Conservation (phyloP, 2,888 invertebrate genomes). For the Onchidella celtica region DNA sequence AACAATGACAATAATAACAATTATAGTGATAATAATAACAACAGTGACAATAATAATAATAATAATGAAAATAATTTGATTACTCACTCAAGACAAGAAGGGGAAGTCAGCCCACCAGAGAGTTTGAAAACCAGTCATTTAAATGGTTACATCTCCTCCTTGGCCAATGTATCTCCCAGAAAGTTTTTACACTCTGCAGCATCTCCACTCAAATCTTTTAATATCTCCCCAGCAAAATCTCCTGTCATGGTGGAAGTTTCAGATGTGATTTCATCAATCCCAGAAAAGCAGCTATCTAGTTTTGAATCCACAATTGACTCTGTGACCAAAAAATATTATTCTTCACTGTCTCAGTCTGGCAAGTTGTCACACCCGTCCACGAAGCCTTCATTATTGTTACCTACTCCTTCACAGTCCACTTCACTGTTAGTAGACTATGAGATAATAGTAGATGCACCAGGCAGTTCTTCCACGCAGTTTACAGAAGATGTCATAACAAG, state of each 20-base stretch:
- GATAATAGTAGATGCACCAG: neutral
- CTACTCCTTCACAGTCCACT: neutral
- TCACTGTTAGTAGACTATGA: neutral
- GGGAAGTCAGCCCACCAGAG: no score
- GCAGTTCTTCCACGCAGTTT: neutral
- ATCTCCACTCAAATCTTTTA: neutral
- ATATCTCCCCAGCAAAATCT: slow-evolving; percentile 14
- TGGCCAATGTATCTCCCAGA: neutral
- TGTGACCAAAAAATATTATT: slow-evolving; percentile 25
- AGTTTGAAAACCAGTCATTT: neutral
- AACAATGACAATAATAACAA: slow-evolving; percentile 26
- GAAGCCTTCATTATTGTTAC: neutral
- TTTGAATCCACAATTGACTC: slow-evolving; percentile 3
- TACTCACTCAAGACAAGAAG: no score
- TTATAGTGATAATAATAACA: slow-evolving; percentile 20
- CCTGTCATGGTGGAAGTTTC: neutral
- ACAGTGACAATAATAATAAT: slow-evolving; percentile 13
- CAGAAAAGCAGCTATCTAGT: neutral
- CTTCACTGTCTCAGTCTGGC: neutral
- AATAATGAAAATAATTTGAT: neutral
- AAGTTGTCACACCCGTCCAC: neutral
- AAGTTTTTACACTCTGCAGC: neutral
- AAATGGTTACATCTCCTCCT: neutral
- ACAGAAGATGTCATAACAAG: no score
- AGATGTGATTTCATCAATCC: slow-evolving; percentile 5